Conservation (phyloP, 2,888 invertebrate genomes). For the Neocrepidodera transversa region DNA sequence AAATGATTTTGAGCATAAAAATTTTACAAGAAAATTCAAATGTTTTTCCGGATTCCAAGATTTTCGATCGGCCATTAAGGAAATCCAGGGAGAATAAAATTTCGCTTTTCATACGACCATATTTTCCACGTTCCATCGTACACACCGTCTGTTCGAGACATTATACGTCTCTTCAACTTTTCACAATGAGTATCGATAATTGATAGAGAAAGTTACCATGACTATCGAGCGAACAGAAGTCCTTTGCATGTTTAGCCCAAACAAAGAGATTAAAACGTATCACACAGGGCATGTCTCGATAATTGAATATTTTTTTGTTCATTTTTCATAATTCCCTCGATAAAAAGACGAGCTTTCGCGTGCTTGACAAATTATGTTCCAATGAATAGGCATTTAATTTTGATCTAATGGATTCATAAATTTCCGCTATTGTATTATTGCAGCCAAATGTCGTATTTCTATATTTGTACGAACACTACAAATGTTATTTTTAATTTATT, state of each 20-base stretch:
- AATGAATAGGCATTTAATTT: conserved; percentile 15
- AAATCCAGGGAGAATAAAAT: conserved; percentile 26
- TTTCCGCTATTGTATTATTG: background rate
- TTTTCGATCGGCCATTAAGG: conserved; percentile 14
- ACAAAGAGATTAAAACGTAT: conserved; percentile 30
- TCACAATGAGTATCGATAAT: conserved; percentile 51
- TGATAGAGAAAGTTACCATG: conserved; percentile 48
- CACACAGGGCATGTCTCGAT: conserved; percentile 27
- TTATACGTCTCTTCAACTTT: conserved; percentile 44
- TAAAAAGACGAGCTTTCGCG: conserved; percentile 20
- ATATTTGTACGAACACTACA: background rate
- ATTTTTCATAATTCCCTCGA: conserved; percentile 10
- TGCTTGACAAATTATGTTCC: conserved; percentile 24
- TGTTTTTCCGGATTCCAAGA: background rate
- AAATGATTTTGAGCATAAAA: too few species aligned
- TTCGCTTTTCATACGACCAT: conserved; percentile 25
- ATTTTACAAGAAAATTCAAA: too few species aligned
- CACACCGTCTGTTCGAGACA: conserved; percentile 43
- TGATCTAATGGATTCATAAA: conserved; percentile 18
- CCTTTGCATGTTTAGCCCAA: conserved; percentile 25
- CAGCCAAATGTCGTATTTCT: background rate
- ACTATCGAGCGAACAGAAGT: conserved; percentile 26
- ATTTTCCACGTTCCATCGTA: conserved; percentile 14
- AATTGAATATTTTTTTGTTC: conserved; percentile 25
- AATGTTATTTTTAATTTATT: too few species aligned